These are phyloP conservation scores for Plectrocnemia conspersa DNA, from an alignment of 1,140 invertebrate species.

Conservation along the genomic window DNA sequence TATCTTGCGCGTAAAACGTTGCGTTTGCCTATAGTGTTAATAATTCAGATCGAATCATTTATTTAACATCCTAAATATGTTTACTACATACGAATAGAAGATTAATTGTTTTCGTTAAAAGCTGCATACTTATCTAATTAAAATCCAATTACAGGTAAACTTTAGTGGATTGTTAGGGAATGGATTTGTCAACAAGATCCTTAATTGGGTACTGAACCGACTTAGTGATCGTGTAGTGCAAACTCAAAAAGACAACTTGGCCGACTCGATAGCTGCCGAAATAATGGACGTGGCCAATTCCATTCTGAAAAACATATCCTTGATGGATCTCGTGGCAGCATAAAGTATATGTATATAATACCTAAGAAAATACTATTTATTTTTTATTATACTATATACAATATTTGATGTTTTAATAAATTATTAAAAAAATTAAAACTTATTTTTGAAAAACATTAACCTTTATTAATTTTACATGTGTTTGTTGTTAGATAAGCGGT, in stretches of 20 bases:
- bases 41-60: too few relatives aligned
- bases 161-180: conserved; percentile 27
- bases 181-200: conserved; percentile 18
- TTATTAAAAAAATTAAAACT: background rate
- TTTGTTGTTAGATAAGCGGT: too few relatives aligned
- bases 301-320: conserved; percentile 18
- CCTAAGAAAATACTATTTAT: too few relatives aligned
- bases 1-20: too few relatives aligned
- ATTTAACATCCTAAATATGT: too few relatives aligned
- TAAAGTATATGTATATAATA: background rate
- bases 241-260: conserved; percentile 21
- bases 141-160: conserved; percentile 21
- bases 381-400: too few relatives aligned
- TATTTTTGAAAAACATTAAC: conserved; percentile 6
- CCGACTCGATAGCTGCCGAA: conserved; percentile 11
- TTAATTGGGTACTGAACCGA: conserved; percentile 25
- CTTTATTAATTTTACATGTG: too few relatives aligned
- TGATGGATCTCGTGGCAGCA: conserved; percentile 25
- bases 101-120: too few relatives aligned
- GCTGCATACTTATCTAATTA: too few relatives aligned
- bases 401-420: too few relatives aligned
- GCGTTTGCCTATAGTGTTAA: too few relatives aligned
- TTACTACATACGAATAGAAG: too few relatives aligned
- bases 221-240: conserved; percentile 23
- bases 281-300: conserved; percentile 25